These are phyloP conservation scores for Caranx melampygus DNA, from an alignment of 2,113 vertebrate species.

Conservation along the genomic window DNA sequence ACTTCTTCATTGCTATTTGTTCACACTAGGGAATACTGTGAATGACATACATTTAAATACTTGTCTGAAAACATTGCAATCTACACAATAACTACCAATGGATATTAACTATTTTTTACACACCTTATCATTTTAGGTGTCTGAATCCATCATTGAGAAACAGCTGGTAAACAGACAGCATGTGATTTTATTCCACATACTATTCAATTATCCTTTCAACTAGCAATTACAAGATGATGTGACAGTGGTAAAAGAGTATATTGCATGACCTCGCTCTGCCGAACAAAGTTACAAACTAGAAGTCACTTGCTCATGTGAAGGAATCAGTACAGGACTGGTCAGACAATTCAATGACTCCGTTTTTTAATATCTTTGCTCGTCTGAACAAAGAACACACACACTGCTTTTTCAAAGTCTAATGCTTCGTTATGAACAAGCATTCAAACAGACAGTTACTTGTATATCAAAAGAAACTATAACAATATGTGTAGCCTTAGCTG, in stretches of 20 bases:
- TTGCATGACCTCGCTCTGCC: neutral
- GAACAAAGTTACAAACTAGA: conserved; percentile 3
- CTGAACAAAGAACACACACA: neutral
- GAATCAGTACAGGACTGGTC: neutral
- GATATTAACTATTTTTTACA: neutral
- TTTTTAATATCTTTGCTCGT: neutral
- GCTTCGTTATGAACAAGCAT: neutral
- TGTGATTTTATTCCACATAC: neutral
- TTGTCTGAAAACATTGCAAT: neutral
- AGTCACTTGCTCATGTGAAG: neutral
- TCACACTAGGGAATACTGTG: neutral
- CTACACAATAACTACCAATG: neutral
- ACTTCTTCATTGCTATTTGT: neutral
- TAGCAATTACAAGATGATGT: neutral
- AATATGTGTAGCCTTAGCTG: neutral
- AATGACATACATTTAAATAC: neutral
- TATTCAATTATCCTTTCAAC: neutral
- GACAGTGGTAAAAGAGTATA: neutral
- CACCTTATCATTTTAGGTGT: neutral
- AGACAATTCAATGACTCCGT: neutral
- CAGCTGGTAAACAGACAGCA: neutral
- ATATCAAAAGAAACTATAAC: neutral
- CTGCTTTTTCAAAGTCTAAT: neutral
- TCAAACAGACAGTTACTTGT: neutral
- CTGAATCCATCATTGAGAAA: conserved; percentile 1